Conservation (phyloP, 2,113 vertebrate species). For the Tychaedon coryphoeus region DNA sequence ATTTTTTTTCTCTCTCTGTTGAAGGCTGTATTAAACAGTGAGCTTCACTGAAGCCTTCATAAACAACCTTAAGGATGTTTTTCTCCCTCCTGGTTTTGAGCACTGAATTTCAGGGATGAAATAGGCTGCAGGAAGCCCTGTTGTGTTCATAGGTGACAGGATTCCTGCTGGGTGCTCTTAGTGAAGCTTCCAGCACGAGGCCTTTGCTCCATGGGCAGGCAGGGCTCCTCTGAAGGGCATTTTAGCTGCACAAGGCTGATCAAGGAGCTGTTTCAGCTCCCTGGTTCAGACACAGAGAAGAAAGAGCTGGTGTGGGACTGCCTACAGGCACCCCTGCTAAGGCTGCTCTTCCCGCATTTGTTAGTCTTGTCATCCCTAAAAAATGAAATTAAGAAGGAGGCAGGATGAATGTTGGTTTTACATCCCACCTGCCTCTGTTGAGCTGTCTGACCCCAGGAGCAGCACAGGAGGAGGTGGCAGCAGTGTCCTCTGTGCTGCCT, state of each 20-base stretch:
- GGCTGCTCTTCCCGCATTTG: background rate
- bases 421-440: background rate
- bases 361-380: background rate
- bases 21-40: background rate
- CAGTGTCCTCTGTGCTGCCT: background rate
- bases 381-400: background rate
- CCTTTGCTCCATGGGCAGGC: background rate
- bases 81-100: background rate
- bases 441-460: background rate
- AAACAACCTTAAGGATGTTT: background rate
- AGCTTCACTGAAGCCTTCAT: background rate
- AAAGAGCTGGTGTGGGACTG: background rate
- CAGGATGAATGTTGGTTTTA: background rate
- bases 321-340: background rate
- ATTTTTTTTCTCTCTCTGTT: background rate
- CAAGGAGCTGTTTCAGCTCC: background rate
- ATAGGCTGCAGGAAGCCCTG: background rate
- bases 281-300: fast-evolving
- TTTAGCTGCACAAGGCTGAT: background rate
- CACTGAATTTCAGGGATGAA: background rate
- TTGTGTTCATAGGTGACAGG: background rate
- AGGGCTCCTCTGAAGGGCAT: background rate
- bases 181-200: background rate
- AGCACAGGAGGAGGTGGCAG: background rate
- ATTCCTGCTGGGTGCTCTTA: background rate